Evolutionary conservation across 2,888 invertebrate species (phyloP).

Genomic region (Caenorhabditis doughertyi): DNA sequence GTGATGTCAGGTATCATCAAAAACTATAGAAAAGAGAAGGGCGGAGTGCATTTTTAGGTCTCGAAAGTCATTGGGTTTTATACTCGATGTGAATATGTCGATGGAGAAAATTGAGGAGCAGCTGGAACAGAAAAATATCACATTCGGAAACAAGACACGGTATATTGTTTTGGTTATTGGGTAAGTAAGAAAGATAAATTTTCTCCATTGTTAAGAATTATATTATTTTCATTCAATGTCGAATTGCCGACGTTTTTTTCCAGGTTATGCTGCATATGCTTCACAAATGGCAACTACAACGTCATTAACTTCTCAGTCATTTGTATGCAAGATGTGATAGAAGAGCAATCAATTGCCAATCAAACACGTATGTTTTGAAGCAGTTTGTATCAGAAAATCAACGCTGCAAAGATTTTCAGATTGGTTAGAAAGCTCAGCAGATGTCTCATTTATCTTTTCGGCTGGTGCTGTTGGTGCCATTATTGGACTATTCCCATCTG

Average conservation of each 20-base stretch:
- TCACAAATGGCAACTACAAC: conserved; percentile 50
- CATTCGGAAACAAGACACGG: conserved; percentile 43
- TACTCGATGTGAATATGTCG: conserved; percentile 33
- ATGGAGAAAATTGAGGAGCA: conserved; percentile 10
- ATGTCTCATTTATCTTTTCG: conserved; percentile 66
- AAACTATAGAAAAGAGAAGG: not conserved
- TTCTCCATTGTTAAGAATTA: too few species aligned
- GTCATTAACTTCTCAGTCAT: conserved; percentile 68
- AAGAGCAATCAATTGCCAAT: conserved; percentile 38
- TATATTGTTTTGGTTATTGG: conserved; percentile 44
- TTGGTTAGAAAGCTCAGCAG: conserved; percentile 61
- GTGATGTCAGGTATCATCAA: conserved; percentile 50
- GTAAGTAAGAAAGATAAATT: too few species aligned
- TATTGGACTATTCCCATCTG: conserved; percentile 61
- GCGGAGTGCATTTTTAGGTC: conserved; percentile 17
- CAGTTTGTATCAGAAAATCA: not conserved
- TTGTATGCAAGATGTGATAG: conserved; percentile 66
- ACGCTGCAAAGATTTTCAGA: conserved; percentile 16
- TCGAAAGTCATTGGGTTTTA: conserved; percentile 8
- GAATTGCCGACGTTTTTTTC: too few species aligned
- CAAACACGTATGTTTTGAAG: conserved; percentile 28
- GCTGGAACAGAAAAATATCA: conserved; percentile 7
- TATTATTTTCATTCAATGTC: too few species aligned
- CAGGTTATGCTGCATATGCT: conserved; percentile 46
- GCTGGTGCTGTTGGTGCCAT: conserved; percentile 63